Base-by-base conservation (phyloP, 2,888 invertebrate species). In the Polietes domitor region DNA sequence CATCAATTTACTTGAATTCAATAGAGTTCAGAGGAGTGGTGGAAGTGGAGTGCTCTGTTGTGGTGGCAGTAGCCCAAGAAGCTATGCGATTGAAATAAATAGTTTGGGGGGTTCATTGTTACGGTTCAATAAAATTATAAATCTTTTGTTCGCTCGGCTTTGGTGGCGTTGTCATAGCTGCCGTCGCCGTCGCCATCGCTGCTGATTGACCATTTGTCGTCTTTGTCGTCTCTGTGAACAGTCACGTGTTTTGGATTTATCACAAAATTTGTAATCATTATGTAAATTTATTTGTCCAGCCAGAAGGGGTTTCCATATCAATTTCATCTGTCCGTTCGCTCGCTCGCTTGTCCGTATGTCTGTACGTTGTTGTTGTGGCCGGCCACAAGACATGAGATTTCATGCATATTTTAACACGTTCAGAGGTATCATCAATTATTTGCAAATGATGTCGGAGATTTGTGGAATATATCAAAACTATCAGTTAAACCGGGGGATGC, bases 391-490 rank as follows among this genome's bases (percentile, higher is more conserved):
- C 63, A 7, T n/a, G 17, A 63, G 63, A 32, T 63, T 63, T 65
- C 37, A 65, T 65, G 37, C 37, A 65, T 65, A 65, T 65, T 65
- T 65, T 65, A 65, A 65, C 65, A 65, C 65, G 37, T 65, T 19
- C 41, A 19, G 37, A 65, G 65, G 28, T n/a, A 65, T 65, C 37
- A 65, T 65, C 26, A 65, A 65, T 65, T 65, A 65, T 41, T 65
- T 19, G 61, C 41, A 37, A 65, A 65, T 9, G n/a, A n/a, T 17
- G 10, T 21, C 5, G 5, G 47, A 12, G 53, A 53, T 53, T 53
- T 53, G 12, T 47, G 47, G n/a, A 47, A 47, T n/a, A n/a, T 47
- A n/a, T 32, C 9, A 6, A 32, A 47, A 47, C 15, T n/a, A 47
- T 47, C n/a, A n/a, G n/a, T 47, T 2, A 41, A 41, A 41, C 9